Percentiles rank a stretch among this genome's conserved stretches.
Evolutionary conservation across 2,113 vertebrate species (phyloP).

Genomic region (Nycticebus coucang): DNA sequence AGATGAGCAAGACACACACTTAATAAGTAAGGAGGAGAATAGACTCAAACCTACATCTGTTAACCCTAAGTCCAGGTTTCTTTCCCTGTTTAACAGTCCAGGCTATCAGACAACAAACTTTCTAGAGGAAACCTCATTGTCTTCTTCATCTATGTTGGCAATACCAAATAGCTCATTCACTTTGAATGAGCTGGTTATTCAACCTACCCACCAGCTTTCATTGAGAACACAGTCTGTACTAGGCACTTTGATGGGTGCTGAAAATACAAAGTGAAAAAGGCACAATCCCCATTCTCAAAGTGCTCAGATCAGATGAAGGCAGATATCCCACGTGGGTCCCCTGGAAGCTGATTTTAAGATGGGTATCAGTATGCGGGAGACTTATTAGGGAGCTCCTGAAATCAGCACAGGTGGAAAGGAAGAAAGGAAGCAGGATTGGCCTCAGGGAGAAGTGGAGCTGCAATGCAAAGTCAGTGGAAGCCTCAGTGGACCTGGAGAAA

Average conservation of each 20-base stretch:
- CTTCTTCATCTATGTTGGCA: neutral
- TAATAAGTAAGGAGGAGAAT: neutral
- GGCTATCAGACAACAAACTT: neutral
- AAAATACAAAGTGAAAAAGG: neutral
- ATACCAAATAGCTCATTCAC: neutral
- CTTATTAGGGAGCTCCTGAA: neutral
- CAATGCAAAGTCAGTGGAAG: neutral
- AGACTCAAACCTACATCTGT: neutral
- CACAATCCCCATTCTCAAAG: neutral
- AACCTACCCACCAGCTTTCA: neutral
- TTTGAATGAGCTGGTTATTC: neutral
- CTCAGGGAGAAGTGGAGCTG: neutral
- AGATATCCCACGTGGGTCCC: accelerated
- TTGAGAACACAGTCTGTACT: neutral
- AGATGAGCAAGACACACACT: neutral
- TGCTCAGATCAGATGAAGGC: neutral
- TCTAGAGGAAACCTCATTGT: neutral
- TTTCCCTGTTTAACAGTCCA: neutral
- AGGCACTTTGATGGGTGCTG: neutral
- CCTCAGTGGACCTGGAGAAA: no score
- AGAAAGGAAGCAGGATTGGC: neutral
- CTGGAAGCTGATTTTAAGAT: neutral
- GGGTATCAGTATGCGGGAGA: neutral
- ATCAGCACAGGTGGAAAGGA: neutral
- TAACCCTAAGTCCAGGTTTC: neutral